Conservation (phyloP, 2,888 invertebrate genomes). For the Scrobipalpa atriplicella region DNA sequence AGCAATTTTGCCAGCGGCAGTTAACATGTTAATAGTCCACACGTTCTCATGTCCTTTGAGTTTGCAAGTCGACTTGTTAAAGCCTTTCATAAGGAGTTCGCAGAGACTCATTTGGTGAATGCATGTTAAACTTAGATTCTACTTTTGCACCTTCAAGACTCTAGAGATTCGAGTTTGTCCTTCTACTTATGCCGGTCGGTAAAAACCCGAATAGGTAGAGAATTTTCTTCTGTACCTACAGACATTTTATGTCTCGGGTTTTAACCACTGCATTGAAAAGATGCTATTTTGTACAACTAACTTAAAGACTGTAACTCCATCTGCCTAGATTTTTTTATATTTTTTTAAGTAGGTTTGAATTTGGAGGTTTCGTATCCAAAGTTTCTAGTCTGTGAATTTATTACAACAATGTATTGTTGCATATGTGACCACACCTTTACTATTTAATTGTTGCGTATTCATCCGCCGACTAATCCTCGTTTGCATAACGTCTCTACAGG, state of each 20-base stretch:
- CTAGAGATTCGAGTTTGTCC: not conserved
- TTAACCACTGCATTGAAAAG: no score
- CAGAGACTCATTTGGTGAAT: not conserved
- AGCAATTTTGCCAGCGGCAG: not conserved
- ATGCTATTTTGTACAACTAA: no score
- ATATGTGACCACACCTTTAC: not conserved
- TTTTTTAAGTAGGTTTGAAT: no score
- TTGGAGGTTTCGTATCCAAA: not conserved
- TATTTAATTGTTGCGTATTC: not conserved
- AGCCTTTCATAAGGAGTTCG: conserved; percentile 15
- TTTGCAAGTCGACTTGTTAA: conserved; percentile 1
- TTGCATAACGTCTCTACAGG: not conserved
- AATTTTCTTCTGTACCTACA: no score
- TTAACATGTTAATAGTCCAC: conserved; percentile 9
- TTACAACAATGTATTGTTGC: no score
- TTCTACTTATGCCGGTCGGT: not conserved
- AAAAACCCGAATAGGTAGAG: no score
- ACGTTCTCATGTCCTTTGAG: conserved; percentile 6
- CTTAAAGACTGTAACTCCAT: not conserved
- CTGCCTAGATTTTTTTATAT: not conserved
- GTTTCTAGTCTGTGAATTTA: no score
- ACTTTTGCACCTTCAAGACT: conserved; percentile 3
- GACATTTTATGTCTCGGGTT: no score
- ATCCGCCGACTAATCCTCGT: not conserved
- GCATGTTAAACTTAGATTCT: conserved; percentile 4